Conservation (phyloP, 2,797 vertebrate species). For the Catamblyrhynchus diadema region DNA sequence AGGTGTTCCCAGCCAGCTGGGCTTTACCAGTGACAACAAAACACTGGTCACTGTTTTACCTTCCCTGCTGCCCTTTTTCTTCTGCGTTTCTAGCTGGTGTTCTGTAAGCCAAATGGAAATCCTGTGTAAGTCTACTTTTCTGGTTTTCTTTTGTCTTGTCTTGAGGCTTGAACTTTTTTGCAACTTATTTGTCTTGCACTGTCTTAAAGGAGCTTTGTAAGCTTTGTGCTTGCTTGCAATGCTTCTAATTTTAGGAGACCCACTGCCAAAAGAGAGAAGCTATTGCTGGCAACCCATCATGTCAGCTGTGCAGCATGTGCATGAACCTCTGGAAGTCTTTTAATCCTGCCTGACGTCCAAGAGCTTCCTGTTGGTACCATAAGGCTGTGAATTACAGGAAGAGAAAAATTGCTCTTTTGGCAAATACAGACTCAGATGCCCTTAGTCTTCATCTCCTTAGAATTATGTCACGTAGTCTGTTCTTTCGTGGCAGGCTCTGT, state of each 20-base stretch:
- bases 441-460: not conserved
- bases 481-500: not conserved
- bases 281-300: not conserved
- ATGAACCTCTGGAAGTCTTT: not conserved
- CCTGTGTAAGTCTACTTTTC: not conserved
- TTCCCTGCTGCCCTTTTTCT: not conserved
- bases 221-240: not conserved
- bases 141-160: not conserved
- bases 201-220: not conserved
- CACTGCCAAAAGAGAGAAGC: not conserved
- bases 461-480: not conserved
- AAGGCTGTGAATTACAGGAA: not conserved
- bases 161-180: not conserved
- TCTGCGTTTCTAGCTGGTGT: not conserved
- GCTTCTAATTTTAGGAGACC: not conserved
- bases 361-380: not conserved
- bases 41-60: not conserved
- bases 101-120: not conserved
- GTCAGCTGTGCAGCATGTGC: not conserved
- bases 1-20: accelerated
- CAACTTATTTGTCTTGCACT: not conserved
- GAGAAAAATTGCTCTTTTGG: not conserved
- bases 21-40: not conserved
- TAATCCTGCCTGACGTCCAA: not conserved
- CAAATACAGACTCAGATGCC: not conserved